These are phyloP conservation scores for Hemibagrus guttatus DNA, from an alignment of 2,797 vertebrate genomes.

Conservation along the genomic window DNA sequence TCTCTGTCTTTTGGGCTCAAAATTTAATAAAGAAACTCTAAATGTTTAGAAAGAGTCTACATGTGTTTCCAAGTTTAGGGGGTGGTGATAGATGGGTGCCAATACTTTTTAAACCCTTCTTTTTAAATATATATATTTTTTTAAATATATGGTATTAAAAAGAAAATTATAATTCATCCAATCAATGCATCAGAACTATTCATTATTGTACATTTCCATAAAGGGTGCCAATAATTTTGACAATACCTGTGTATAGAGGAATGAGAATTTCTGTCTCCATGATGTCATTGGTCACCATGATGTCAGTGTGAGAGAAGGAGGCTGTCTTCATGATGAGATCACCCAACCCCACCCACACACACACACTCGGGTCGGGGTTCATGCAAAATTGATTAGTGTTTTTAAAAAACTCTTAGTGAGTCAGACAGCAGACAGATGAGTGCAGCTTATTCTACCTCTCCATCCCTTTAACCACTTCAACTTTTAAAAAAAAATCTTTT, in stretches of 20 bases:
- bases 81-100: too few species aligned
- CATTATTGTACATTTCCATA: neutral
- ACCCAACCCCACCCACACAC: neutral
- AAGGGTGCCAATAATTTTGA: neutral
- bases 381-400: conserved; percentile 13
- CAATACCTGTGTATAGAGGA: neutral
- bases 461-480: neutral
- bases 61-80: too few species aligned
- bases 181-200: too few species aligned
- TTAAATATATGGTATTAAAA: neutral
- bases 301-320: neutral
- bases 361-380: neutral
- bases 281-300: neutral
- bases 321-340: neutral
- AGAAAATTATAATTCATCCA: too few species aligned
- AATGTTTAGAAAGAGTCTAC: neutral
- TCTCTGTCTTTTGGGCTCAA: neutral
- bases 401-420: conserved; percentile 5
- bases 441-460: neutral
- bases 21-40: neutral
- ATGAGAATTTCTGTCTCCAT: neutral
- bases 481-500: neutral
- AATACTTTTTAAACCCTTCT: too few species aligned
- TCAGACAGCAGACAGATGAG: neutral
- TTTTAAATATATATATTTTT: neutral